Conservation (phyloP, 2,888 invertebrate species). For the Tolmerus cingulatus region DNA sequence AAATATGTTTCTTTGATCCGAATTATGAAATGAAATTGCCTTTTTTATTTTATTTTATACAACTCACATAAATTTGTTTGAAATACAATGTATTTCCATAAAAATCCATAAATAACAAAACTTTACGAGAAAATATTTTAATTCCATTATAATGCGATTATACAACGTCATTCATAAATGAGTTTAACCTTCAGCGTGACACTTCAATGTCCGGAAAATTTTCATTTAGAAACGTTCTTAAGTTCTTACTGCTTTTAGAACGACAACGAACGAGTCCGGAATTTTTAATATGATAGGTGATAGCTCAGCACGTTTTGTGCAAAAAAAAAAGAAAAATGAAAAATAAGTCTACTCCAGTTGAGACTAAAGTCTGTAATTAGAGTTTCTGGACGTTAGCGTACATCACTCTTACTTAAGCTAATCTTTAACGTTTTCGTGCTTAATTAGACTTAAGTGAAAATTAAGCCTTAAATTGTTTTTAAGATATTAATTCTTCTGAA, state of each 20-base stretch:
- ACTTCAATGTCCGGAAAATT: not conserved
- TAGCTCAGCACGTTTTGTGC: not conserved
- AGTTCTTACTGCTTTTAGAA: not conserved
- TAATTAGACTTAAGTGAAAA: not conserved
- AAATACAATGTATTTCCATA: not conserved
- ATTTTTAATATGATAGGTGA: not conserved
- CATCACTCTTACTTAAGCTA: not conserved
- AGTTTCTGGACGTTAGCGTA: not conserved
- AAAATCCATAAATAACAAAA: not conserved
- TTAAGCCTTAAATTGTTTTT: not conserved
- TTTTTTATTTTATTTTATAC: not conserved
- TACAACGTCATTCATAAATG: not conserved
- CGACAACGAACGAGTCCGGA: not conserved
- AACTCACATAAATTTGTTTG: not conserved
- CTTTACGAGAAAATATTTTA: not conserved
- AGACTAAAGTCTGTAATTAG: not conserved
- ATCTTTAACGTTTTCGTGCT: not conserved
- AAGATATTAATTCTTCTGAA: not conserved
- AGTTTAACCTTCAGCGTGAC: not conserved
- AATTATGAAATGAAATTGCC: not conserved
- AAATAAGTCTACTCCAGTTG: not conserved
- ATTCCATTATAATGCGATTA: not conserved
- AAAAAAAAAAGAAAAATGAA: not conserved
- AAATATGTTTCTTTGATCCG: not conserved
- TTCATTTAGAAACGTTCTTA: not conserved